Base-by-base conservation (phyloP, 2,113 vertebrate genomes). In the Ibidorhyncha struthersii region DNA sequence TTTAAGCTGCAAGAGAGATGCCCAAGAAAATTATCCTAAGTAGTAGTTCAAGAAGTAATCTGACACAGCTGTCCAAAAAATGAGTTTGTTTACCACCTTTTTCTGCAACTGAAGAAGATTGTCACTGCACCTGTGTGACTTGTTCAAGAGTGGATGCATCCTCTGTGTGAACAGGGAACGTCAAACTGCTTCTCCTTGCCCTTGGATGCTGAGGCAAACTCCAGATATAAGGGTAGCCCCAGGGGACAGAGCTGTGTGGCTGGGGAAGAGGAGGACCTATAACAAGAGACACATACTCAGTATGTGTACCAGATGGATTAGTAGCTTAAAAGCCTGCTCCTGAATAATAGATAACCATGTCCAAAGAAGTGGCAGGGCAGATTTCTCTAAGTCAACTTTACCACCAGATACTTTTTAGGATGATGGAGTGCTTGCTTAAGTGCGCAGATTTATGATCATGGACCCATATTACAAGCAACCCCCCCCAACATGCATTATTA, bases 111-210 rank as follows among this genome's bases (percentile, higher is more conserved):
- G 59, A 53, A 43, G 18, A 63, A 40, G 26, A 9, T 19, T 32
- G 11, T 94, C 14, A 9, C 26, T 80, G 20, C 30, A 43, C 14
- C 21, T 40, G 8, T 1, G 0, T 40, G 29, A 15, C 10, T 15
- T 41, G 12, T 66, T 14, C 0, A 5, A 11, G 11, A 16, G 12
- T 81, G 10, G 32, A n/a, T 66, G 32, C 20, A 74, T 9, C 25
- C 5, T 18, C 8, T 10, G 2, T 84, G 23, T 47, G 17, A 59
- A 38, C 0, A 73, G 29, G 8, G 12, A 4, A 11, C 3, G 2
- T 71, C 61, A 38, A 87, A 53, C 41, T 30, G 8, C 20, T 71
- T 20, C 38, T 84, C 8, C 10, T 55, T 72, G 17, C 22, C 49
- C 14, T 90, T 76, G 43, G 26, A 50, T 50, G 36, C 18, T 85